These are phyloP conservation scores for Andrena bicolor DNA, from an alignment of 2,888 invertebrate species.

Conservation along the genomic window DNA sequence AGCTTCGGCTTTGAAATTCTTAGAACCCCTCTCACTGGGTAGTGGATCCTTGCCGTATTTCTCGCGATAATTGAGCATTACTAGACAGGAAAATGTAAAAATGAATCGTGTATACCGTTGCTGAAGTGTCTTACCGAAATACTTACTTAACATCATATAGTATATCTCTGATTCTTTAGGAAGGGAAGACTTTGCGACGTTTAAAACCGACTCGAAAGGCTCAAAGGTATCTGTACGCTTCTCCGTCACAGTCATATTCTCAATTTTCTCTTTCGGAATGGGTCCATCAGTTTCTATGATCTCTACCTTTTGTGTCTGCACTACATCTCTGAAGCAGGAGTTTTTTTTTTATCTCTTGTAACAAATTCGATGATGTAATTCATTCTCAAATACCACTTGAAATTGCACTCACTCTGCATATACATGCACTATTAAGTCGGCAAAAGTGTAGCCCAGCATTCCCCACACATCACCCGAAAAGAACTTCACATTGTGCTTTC, in stretches of 20 bases:
- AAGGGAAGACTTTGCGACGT: conserved; percentile 83
- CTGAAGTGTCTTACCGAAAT: neutral
- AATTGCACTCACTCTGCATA: conserved; percentile 89
- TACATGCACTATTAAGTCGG: conserved; percentile 94
- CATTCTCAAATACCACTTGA: neutral
- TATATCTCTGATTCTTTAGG: conserved; percentile 86
- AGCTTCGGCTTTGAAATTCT: conserved; percentile 87
- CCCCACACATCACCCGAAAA: conserved; percentile 97
- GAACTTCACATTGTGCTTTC: conserved; percentile 92
- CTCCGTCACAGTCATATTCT: conserved; percentile 88
- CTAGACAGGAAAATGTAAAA: conserved; percentile 82
- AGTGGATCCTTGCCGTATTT: conserved; percentile 90
- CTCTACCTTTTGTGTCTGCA: conserved; percentile 84
- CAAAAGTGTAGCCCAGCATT: conserved; percentile 95
- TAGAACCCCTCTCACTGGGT: conserved; percentile 88
- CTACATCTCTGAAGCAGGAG: conserved; percentile 85
- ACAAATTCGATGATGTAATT: neutral
- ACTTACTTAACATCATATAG: conserved; percentile 89
- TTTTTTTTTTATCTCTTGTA: neutral
- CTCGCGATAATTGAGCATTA: conserved; percentile 91
- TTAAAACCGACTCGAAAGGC: conserved; percentile 89
- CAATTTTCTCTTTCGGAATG: conserved; percentile 83
- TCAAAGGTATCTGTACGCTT: conserved; percentile 89
- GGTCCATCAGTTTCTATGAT: conserved; percentile 87
- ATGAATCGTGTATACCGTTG: neutral